Percentiles rank a stretch among this genome's conserved stretches.
phyloP scores from a whole-genome alignment of 2,888 invertebrate genomes.

The Subacronicta megacephala region DNA sequence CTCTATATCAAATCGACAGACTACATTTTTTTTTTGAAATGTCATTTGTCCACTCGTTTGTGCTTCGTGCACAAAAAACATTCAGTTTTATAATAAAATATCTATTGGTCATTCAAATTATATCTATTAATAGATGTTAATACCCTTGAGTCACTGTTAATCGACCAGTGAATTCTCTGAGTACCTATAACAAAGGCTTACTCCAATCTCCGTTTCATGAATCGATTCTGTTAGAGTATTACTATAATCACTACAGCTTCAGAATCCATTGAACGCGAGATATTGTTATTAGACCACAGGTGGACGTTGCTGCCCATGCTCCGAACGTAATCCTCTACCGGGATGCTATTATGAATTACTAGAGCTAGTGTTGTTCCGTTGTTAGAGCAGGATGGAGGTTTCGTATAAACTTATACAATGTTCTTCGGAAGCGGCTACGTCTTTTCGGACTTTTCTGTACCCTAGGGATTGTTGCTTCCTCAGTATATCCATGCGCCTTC shows the following conservation, averaged over 20 bases:
- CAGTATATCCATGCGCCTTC: too few species aligned
- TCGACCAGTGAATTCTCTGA: background rate
- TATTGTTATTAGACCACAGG: conserved; percentile 14
- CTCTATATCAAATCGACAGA: too few species aligned
- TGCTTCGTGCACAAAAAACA: too few species aligned
- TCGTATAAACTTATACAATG: background rate
- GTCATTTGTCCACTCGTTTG: too few species aligned
- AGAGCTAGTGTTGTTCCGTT: background rate
- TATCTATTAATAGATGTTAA: too few species aligned
- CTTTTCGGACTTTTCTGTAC: too few species aligned
- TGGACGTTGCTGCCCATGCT: conserved; percentile 8
- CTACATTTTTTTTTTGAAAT: too few species aligned
- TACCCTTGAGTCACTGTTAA: background rate
- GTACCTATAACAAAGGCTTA: background rate
- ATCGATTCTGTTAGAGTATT: conserved; percentile 7
- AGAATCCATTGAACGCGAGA: conserved; percentile 1
- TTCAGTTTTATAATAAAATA: too few species aligned
- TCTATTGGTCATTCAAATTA: too few species aligned
- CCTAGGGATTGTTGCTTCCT: too few species aligned
- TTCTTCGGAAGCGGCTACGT: too few species aligned
- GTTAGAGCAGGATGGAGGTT: background rate
- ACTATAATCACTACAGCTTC: conserved; percentile 2
- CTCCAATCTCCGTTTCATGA: background rate
- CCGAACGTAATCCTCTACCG: conserved; percentile 6
- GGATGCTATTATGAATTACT: background rate